Conservation (phyloP, 2,113 vertebrate genomes). For the Microcebus lehilahytsara region DNA sequence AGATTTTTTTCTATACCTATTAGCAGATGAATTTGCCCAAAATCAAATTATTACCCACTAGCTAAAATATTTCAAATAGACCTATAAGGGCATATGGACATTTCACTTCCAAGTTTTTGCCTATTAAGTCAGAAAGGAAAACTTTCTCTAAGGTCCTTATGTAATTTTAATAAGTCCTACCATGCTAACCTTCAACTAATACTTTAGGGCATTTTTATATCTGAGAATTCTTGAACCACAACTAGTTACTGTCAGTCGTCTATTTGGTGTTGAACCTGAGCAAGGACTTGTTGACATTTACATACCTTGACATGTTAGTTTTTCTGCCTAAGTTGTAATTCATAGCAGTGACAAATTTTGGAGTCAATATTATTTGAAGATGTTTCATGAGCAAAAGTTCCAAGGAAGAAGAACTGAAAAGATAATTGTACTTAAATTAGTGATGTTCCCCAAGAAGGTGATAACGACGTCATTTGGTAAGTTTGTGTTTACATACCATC, state of each 20-base stretch:
- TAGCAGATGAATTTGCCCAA: constrained; percentile 41
- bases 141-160: not conserved
- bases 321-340: not conserved
- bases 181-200: not conserved
- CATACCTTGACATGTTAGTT: not conserved
- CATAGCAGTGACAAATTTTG: not conserved
- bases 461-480: not conserved
- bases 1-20: not conserved
- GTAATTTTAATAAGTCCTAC: constrained; percentile 47
- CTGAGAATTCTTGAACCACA: constrained; percentile 10
- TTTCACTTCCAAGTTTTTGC: not conserved
- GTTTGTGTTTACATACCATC: not conserved
- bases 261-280: not conserved
- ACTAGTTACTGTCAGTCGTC: not conserved
- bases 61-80: not conserved
- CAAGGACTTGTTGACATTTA: not conserved
- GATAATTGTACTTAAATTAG: not conserved
- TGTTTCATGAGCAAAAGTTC: not conserved
- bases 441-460: not conserved
- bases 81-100: not conserved
- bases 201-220: not conserved
- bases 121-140: constrained; percentile 21
- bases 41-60: constrained; percentile 1
- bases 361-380: constrained; percentile 21
- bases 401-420: not conserved